phyloP scores from a whole-genome alignment of 2,888 invertebrate genomes.

The Pristionchus arcanus region DNA sequence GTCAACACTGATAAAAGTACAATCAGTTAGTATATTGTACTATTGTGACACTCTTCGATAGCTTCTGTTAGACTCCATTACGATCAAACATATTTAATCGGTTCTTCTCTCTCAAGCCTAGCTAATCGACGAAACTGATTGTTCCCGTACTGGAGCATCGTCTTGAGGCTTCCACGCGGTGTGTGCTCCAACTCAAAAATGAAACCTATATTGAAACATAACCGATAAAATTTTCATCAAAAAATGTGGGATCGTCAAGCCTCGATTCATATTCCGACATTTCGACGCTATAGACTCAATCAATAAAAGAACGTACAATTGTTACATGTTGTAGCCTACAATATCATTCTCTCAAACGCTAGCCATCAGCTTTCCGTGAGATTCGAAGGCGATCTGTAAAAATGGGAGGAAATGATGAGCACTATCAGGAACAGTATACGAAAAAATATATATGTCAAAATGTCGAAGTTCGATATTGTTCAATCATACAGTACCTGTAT shows the following conservation, averaged over 20 bases:
- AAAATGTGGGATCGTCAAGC: no score
- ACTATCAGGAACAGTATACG: no score
- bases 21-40: neutral
- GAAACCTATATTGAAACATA: neutral
- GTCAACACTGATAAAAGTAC: neutral
- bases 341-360: neutral
- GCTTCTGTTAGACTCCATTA: neutral
- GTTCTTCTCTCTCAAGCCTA: neutral
- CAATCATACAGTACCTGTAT: slow-evolving; percentile 1
- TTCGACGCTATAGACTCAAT: neutral
- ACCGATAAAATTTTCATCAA: no score
- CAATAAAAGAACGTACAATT: neutral
- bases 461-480: neutral
- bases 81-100: neutral
- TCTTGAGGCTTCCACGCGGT: neutral
- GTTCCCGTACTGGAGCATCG: neutral
- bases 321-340: no score
- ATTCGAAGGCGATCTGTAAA: slow-evolving; percentile 37
- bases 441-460: neutral
- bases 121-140: neutral
- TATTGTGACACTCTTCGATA: neutral
- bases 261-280: no score
- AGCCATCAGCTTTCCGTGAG: slow-evolving; percentile 27
- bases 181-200: neutral
- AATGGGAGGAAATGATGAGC: neutral